Evolutionary conservation across 1,140 invertebrate genomes (phyloP), one percentile per base, ranked within the genome.

Genomic region (Glossosoma conforme): DNA sequence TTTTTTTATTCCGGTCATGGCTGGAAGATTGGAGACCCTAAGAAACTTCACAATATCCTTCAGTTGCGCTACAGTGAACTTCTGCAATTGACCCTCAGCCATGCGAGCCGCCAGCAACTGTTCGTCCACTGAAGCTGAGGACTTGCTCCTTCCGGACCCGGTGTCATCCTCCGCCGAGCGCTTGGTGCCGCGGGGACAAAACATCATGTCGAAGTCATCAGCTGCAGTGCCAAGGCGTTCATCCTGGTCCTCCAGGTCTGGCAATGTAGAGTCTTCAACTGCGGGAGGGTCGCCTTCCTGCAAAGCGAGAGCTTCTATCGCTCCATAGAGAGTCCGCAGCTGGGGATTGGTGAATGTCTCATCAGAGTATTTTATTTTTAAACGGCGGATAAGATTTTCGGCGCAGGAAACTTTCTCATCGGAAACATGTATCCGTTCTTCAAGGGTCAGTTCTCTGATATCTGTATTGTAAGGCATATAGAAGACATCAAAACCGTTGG

Each of bases 341-440:
- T 59, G 49, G 1, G 57, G 57, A 46, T 59, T 59, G 45, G 52
- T 49, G 42, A 59, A 56, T 15, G 20, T 45, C 11, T 50, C 49
- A 1, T 30, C 28, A 8, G 21, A 13, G 17, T 37, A 52, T 11
- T 45, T 22, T 42, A 52, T 35, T 32, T 46, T 56, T n/a, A 59
- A 44, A 32, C 56, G 55, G 5, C 45, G 41, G 2, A 59, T 28
- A 14, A 59, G 52, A 37, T 45, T 55, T 42, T 49, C 22, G 15
- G 50, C 28, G n/a, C 57, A 59, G 8, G 40, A 3, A 10, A 47
- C 17, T 37, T 59, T 52, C 33, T 55, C 53, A 1, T 25, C 25
- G 1, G 57, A 52, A 4, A 33, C 44, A 19, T 52, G 21, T 9
- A 18, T 11, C 2, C 3, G 21, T 18, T 15, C 44, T 11, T 52